These are phyloP conservation scores for Spondyliosoma cantharus DNA, from an alignment of 2,797 vertebrate genomes.

Conservation along the genomic window DNA sequence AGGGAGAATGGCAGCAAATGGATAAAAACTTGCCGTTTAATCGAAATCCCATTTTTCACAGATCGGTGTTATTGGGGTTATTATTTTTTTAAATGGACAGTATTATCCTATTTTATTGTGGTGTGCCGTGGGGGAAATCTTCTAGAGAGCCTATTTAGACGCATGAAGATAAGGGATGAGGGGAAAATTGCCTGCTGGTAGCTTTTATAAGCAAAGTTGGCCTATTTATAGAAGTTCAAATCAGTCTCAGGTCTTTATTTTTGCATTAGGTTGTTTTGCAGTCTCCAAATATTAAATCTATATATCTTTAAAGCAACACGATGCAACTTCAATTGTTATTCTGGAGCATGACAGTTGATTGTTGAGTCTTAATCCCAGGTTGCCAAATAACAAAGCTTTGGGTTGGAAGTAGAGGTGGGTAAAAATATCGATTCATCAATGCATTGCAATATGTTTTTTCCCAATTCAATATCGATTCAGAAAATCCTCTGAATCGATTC, in stretches of 20 bases:
- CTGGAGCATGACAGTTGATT: no score
- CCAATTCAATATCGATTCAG: no score
- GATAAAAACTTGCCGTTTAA: background rate
- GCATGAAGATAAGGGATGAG: background rate
- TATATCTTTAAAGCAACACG: no score
- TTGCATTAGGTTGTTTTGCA: background rate
- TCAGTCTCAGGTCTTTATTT: background rate
- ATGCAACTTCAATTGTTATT: no score
- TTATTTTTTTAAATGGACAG: slow-evolving; percentile 9
- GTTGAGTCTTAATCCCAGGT: no score
- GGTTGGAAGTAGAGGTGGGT: no score
- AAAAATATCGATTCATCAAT: no score
- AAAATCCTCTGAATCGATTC: no score
- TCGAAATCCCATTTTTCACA: background rate
- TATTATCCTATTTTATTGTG: slow-evolving; percentile 2
- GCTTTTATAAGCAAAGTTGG: background rate
- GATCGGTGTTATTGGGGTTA: background rate
- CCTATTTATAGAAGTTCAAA: background rate
- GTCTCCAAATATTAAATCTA: no score
- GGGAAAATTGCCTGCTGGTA: background rate
- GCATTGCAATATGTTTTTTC: no score
- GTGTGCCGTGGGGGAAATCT: background rate
- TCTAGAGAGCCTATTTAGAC: background rate
- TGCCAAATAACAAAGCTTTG: no score
- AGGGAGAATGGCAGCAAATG: background rate